These are phyloP conservation scores for Dendronephthya gigantea DNA, from an alignment of 64 coral and sea anemone genomes.

Conservation along the genomic window DNA sequence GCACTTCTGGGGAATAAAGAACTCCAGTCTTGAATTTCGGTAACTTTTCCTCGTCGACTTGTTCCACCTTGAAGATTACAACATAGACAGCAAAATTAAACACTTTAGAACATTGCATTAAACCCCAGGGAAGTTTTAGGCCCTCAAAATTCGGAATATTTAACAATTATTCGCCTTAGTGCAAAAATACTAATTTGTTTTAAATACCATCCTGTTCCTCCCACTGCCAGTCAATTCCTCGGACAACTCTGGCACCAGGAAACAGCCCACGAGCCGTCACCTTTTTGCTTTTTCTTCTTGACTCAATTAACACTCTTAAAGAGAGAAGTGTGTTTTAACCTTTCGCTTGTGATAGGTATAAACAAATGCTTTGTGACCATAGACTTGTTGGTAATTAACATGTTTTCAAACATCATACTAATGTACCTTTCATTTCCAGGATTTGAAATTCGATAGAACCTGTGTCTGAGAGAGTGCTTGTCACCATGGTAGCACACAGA, in stretches of 20 bases:
- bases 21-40: constrained; percentile 97
- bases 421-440: constrained; percentile 67
- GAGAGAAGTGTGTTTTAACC: not conserved
- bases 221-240: constrained; percentile 99
- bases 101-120: too few species aligned
- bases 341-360: too few species aligned
- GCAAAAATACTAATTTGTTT: not conserved
- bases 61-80: constrained; percentile 53
- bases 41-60: constrained; percentile 86
- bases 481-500: constrained; percentile 94
- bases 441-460: constrained; percentile 72
- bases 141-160: too few species aligned
- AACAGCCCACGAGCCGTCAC: constrained; percentile 78
- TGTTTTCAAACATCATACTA: not conserved
- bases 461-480: constrained; percentile 79
- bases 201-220: constrained; percentile 98
- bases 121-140: too few species aligned
- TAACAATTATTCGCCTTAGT: not conserved
- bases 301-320: constrained; percentile 48
- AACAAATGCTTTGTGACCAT: too few species aligned
- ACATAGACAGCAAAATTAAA: too few species aligned
- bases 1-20: constrained; percentile 85
- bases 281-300: constrained; percentile 83
- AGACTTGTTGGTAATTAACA: too few species aligned
- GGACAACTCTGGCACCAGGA: constrained; percentile 84